phyloP scores from a whole-genome alignment of 2,888 invertebrate genomes.

The Calameuta filiformis region DNA sequence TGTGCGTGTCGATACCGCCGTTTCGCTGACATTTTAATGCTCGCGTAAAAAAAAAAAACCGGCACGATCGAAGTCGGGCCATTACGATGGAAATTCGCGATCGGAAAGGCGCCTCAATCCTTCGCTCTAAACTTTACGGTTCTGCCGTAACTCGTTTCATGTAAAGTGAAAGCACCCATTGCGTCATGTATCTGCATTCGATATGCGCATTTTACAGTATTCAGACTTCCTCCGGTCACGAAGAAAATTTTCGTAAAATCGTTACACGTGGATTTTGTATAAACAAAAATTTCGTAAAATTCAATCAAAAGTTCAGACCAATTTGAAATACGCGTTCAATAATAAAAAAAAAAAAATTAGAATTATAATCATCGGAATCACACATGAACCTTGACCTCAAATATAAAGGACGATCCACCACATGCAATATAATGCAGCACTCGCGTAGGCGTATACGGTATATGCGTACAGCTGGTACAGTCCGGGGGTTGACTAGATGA shows the following conservation, averaged over 20 bases:
- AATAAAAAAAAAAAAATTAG: not conserved
- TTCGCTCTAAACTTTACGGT: not conserved
- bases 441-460: not conserved
- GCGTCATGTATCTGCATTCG: not conserved
- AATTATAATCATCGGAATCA: not conserved
- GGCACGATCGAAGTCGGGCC: not conserved
- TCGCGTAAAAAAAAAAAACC: not conserved
- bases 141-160: not conserved
- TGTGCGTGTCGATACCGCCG: not conserved
- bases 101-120: not conserved
- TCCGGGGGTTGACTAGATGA: constrained; percentile 30
- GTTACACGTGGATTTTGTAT: not conserved
- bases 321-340: not conserved
- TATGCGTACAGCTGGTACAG: not conserved
- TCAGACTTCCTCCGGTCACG: not conserved
- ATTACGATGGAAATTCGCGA: not conserved
- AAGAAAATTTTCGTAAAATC: not conserved
- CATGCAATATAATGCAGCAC: not conserved
- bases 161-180: not conserved
- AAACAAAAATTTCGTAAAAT: not conserved
- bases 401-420: constrained; percentile 29
- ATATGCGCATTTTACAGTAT: not conserved
- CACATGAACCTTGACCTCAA: constrained; percentile 46
- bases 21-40: not conserved
- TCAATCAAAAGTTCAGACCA: not conserved